Percentiles rank a stretch among this genome's conserved stretches.
phyloP scores from a whole-genome alignment of 2,797 vertebrate species.

The Clarias pachynema region DNA sequence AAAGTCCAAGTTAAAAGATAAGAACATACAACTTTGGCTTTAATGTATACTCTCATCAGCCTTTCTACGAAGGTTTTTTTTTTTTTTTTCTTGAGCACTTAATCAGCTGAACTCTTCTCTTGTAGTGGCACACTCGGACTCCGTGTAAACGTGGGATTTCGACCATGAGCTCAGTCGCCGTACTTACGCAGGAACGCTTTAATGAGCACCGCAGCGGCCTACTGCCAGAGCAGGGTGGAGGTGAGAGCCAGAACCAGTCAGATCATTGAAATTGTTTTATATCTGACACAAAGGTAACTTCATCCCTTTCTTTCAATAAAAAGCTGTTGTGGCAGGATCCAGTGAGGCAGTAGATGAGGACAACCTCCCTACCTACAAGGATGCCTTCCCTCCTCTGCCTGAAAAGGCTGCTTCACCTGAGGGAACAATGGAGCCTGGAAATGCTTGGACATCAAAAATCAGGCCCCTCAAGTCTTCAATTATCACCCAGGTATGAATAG shows the following conservation, averaged over 20 bases:
- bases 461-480: slow-evolving; percentile 97
- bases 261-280: neutral
- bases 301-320: neutral
- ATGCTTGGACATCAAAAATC: slow-evolving; percentile 92
- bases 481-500: slow-evolving; percentile 91
- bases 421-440: slow-evolving; percentile 84
- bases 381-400: slow-evolving; percentile 97
- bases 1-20: slow-evolving; percentile 10
- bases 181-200: slow-evolving; percentile 99
- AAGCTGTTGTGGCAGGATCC: slow-evolving; percentile 79
- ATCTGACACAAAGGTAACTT: neutral
- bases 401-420: slow-evolving; percentile 92
- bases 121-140: slow-evolving; percentile 94
- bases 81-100: neutral
- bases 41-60: neutral
- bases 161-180: slow-evolving; percentile 99
- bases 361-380: slow-evolving; percentile 96
- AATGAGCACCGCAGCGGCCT: slow-evolving; percentile 98
- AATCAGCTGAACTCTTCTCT: slow-evolving; percentile 12
- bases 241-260: slow-evolving; percentile 59
- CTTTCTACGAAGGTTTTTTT: neutral
- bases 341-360: slow-evolving; percentile 90
- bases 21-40: neutral
- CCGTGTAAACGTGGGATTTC: slow-evolving; percentile 90
- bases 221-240: slow-evolving; percentile 87